These are phyloP conservation scores for Otus scops DNA, from an alignment of 2,797 vertebrate genomes.

Conservation along the genomic window DNA sequence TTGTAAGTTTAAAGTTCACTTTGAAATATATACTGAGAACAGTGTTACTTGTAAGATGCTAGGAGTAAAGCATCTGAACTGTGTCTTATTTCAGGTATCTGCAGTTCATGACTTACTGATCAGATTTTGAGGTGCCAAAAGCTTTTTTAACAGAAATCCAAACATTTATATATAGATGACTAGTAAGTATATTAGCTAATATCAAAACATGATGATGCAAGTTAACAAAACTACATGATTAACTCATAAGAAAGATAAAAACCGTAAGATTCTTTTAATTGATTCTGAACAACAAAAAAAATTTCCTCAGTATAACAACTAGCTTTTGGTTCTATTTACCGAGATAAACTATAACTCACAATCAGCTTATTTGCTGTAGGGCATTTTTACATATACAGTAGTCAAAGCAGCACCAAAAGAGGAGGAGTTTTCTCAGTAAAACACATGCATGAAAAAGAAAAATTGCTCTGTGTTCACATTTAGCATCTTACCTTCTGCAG, in stretches of 20 bases:
- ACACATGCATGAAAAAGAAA: background rate
- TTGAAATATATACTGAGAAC: background rate
- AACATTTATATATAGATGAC: background rate
- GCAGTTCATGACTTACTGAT: background rate
- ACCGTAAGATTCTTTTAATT: background rate
- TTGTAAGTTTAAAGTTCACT: background rate
- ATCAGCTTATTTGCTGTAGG: background rate
- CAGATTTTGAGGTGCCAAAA: background rate
- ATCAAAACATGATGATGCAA: background rate
- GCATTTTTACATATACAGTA: background rate
- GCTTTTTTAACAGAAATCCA: background rate
- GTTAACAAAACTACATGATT: constrained; percentile 18
- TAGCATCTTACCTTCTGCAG: background rate
- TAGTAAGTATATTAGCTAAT: background rate
- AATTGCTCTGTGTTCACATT: background rate
- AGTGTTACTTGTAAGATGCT: background rate
- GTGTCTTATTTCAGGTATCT: background rate
- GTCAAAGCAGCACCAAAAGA: background rate
- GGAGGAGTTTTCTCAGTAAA: background rate
- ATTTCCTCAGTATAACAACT: background rate
- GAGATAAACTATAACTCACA: background rate
- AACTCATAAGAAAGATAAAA: constrained; percentile 12
- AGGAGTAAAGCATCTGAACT: background rate
- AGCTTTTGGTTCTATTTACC: background rate
- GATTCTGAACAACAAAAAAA: background rate